Base-by-base conservation (phyloP, 2,888 invertebrate genomes). In the Dioctria linearis region DNA sequence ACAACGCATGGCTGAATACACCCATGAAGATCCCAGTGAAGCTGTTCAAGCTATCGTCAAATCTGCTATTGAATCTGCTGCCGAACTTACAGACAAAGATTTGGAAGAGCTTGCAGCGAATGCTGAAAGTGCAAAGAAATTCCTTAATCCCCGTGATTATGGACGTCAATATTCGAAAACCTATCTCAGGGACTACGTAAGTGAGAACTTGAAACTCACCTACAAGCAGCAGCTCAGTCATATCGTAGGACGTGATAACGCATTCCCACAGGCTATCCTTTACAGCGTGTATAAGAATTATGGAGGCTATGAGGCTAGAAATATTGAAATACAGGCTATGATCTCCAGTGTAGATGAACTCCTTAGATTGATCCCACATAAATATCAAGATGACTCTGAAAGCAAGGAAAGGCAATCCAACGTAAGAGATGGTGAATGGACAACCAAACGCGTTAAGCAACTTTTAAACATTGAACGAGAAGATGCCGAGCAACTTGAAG, bases 1-100 rank as follows among this genome's bases (percentile, higher is more conserved):
- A 85, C 92, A 93, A 88, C 90, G 91, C 46, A 93, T 95, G 92
- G 94, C 94, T 39, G 90, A 91, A 85, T 91, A 91, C 88, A 94
- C 94, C 5, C 90, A 93, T 83, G 87, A 90, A 71, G 94, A 95
- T 85, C 89, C 89, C 25, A 92, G 91, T 85, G 88, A 91, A 73
- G 91, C 93, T 65, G 93, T 95, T 0, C 92, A 92, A 82, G 90
- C 93, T 80, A 92, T 91, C n/a, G 91, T 94, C 5, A 93, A 92
- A 85, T 90, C 92, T 40, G 89, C 90, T n/a, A 93, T 95, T 81
- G 86, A 90, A 85, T 88, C 89, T 59, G 91, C 92, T 39, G 90
- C 93, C 81, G 82, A 90, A 82, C 86, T 93, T 51, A 87, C 89
- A 80, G 86, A 87, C 67, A 88, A 90, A 0, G 89, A 90, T 46